Conservation (phyloP, 2,113 vertebrate genomes). For the Psittacus erithacus region DNA sequence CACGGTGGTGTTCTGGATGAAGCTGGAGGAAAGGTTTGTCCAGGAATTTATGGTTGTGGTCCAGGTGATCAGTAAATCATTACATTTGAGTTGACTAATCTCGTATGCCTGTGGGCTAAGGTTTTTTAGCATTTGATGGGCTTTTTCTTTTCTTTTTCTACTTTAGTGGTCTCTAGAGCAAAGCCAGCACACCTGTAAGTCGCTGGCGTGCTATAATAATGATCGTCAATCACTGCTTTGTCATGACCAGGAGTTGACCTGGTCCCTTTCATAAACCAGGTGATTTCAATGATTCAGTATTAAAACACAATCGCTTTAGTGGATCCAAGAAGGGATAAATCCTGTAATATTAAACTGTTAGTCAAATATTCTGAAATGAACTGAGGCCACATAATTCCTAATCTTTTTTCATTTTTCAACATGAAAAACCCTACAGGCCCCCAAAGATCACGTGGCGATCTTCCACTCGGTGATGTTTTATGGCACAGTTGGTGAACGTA, state of each 20-base stretch:
- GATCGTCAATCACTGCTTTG: not conserved
- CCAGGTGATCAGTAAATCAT: not conserved
- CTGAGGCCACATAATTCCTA: not conserved
- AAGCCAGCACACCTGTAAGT: not conserved
- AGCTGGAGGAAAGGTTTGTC: not conserved
- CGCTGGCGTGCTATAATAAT: not conserved
- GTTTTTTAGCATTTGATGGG: not conserved
- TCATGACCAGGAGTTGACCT: not conserved
- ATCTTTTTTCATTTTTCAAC: not conserved
- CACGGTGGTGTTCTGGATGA: not conserved
- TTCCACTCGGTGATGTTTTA: not conserved
- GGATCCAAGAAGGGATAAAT: not conserved
- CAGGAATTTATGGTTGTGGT: not conserved
- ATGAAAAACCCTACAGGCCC: not conserved
- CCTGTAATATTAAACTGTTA: not conserved
- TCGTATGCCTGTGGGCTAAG: fast-evolving
- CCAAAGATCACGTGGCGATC: not conserved
- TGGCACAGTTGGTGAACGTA: not conserved
- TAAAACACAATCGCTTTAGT: not conserved
- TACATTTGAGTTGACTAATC: not conserved
- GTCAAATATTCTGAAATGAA: not conserved
- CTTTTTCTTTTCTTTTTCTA: not conserved
- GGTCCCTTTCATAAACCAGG: not conserved
- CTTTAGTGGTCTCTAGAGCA: not conserved
- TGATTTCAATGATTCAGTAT: not conserved